Conservation (phyloP, 2,113 vertebrate genomes). For the Mesoclemmys tuberculata region DNA sequence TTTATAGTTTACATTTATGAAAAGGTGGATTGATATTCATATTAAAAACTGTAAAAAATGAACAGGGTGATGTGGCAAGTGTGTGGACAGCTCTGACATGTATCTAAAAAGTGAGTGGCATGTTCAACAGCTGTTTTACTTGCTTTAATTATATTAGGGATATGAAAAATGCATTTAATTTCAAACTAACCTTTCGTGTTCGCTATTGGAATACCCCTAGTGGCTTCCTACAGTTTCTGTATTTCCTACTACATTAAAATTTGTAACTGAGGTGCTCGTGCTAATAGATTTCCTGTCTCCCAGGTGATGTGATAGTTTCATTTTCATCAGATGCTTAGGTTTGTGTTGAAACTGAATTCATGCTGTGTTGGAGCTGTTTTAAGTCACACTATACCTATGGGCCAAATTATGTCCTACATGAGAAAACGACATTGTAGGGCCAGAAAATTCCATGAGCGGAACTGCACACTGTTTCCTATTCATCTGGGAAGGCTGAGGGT, state of each 20-base stretch:
- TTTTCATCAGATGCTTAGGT: constrained; percentile 62
- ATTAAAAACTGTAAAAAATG: constrained; percentile 77
- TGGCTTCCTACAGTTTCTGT: constrained; percentile 40
- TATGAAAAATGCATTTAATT: constrained; percentile 73
- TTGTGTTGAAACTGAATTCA: constrained; percentile 9
- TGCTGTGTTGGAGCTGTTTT: constrained; percentile 15
- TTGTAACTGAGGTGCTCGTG: constrained; percentile 57
- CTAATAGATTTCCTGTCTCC: constrained; percentile 54
- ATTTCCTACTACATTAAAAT: constrained; percentile 65
- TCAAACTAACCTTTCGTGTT: constrained; percentile 70
- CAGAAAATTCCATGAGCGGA: background rate
- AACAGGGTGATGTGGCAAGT: constrained; percentile 68
- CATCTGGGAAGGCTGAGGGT: background rate
- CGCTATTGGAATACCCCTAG: constrained; percentile 66
- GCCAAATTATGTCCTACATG: background rate
- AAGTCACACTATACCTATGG: background rate
- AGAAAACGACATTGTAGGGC: background rate
- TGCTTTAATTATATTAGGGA: constrained; percentile 72
- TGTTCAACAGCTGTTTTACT: constrained; percentile 73
- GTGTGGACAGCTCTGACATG: constrained; percentile 76
- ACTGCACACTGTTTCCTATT: background rate
- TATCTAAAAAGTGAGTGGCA: constrained; percentile 77
- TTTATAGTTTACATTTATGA: constrained; percentile 80
- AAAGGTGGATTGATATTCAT: constrained; percentile 80
- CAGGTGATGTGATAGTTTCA: constrained; percentile 6